Evolutionary conservation across 2,888 invertebrate genomes (phyloP).

Genomic region (Euclidia mi): DNA sequence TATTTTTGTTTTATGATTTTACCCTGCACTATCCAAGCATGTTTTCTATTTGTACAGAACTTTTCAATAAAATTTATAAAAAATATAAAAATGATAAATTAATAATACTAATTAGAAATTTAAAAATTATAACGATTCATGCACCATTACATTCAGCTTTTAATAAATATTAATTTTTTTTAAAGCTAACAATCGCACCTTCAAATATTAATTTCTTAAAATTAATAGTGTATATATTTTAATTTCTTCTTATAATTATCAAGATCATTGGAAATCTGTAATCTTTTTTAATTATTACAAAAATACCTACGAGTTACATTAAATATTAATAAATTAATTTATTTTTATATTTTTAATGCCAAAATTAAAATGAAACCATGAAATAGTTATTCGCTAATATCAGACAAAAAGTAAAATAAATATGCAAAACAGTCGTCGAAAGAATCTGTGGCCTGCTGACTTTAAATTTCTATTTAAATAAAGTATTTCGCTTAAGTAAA

Average conservation of each 20-base stretch:
- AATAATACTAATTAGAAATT: conserved; percentile 25
- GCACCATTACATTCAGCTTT: conserved; percentile 84
- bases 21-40: conserved; percentile 71
- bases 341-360: not conserved
- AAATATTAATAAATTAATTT: not conserved
- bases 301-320: not conserved
- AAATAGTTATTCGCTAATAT: too few relatives aligned
- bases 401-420: not conserved
- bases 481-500: too few relatives aligned
- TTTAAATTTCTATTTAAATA: too few relatives aligned
- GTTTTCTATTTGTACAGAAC: conserved; percentile 52
- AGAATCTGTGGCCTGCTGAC: not conserved
- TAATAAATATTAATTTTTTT: conserved; percentile 46
- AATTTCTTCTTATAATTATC: conserved; percentile 36
- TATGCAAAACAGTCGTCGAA: not conserved
- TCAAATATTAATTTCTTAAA: conserved; percentile 39
- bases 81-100: conserved; percentile 22
- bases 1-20: conserved; percentile 17
- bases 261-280: conserved; percentile 70
- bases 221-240: conserved; percentile 36
- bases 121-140: conserved; percentile 50
- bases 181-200: conserved; percentile 60
- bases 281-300: conserved; percentile 18
- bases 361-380: not conserved
- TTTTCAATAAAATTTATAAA: conserved; percentile 30